Conservation (phyloP, 2,113 vertebrate species). For the Epinephelus moara region DNA sequence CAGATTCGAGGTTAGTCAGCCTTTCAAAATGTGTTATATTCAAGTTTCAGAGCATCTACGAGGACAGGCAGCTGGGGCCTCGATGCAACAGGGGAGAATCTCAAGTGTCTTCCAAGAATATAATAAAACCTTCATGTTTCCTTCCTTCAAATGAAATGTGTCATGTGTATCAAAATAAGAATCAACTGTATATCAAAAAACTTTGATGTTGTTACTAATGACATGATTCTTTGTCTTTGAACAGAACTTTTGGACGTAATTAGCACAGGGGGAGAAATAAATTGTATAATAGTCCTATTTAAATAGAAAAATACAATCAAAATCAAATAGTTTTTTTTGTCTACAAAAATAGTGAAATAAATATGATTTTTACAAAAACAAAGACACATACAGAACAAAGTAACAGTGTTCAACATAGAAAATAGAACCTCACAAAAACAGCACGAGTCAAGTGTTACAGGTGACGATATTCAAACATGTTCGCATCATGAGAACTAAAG, state of each 20-base stretch:
- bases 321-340: constrained; percentile 92
- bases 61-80: constrained; percentile 94
- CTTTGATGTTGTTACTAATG: constrained; percentile 64
- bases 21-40: constrained; percentile 99
- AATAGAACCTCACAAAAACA: constrained; percentile 88
- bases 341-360: constrained; percentile 99
- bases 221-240: constrained; percentile 87
- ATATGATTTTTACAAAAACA: constrained; percentile 95
- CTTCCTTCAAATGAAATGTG: constrained; percentile 92
- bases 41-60: constrained; percentile 99
- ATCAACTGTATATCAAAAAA: constrained; percentile 75
- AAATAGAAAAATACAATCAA: constrained; percentile 99
- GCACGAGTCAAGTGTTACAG: constrained; percentile 85
- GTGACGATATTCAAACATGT: constrained; percentile 72
- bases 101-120: constrained; percentile 99
- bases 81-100: constrained; percentile 96
- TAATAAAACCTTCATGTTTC: constrained; percentile 97
- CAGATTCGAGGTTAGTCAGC: constrained; percentile 99
- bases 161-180: constrained; percentile 79
- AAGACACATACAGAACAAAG: constrained; percentile 79
- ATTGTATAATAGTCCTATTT: constrained; percentile 85
- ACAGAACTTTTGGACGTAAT: constrained; percentile 92
- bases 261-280: constrained; percentile 86
- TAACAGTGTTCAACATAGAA: constrained; percentile 95
- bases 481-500: constrained; percentile 62